A percentile compares a stretch with the other conserved stretches of the same genome.
These are phyloP conservation scores for Polia nebulosa DNA, from an alignment of 2,888 invertebrate genomes.

Conservation along the genomic window DNA sequence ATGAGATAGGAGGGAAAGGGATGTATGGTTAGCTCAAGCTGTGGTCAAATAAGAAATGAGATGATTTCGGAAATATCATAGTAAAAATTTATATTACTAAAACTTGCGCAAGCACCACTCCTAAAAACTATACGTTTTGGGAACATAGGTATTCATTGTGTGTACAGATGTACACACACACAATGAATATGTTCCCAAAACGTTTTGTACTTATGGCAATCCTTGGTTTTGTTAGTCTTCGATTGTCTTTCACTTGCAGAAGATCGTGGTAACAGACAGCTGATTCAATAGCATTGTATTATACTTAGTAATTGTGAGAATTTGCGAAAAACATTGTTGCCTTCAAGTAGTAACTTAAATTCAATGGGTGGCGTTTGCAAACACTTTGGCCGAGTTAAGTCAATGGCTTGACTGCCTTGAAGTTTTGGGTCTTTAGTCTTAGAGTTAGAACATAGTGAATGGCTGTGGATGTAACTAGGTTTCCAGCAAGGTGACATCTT, in stretches of 20 bases:
- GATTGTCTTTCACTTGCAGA: not conserved
- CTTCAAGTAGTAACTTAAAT: conserved; percentile 3
- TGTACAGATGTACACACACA: no score
- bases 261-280: not conserved
- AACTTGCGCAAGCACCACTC: no score
- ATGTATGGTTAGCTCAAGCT: no score
- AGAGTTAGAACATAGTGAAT: not conserved
- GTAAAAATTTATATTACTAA: no score
- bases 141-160: no score
- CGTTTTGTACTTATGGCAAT: no score
- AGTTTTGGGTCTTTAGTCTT: not conserved
- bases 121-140: no score
- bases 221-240: no score
- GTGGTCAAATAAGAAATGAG: no score
- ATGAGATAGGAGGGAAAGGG: no score
- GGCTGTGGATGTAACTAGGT: not conserved
- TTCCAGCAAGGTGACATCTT: not conserved
- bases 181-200: no score
- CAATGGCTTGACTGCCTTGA: conserved; percentile 8
- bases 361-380: conserved; percentile 17
- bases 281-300: conserved; percentile 26
- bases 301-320: conserved; percentile 29
- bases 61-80: no score
- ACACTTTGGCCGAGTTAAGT: conserved; percentile 11
- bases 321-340: conserved; percentile 25